Evolutionary conservation across 64 coral and sea anemone genomes (phyloP).

Genomic region (Actinia equina): DNA sequence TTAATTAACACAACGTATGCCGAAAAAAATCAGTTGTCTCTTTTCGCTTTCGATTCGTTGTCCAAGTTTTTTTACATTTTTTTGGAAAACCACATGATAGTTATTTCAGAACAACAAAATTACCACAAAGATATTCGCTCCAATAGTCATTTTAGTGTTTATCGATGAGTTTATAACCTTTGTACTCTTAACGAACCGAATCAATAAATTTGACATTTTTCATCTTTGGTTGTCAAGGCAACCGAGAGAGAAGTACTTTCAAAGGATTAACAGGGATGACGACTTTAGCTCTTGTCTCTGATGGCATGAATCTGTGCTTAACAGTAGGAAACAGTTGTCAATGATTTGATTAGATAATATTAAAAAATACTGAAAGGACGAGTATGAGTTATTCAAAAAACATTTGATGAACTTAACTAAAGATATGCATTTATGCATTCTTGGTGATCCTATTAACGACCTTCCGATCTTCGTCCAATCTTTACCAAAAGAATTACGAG

Average conservation of each 20-base stretch:
- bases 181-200: background rate
- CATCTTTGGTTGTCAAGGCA: background rate
- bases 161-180: constrained; percentile 3
- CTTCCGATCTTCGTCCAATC: constrained; percentile 6
- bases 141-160: background rate
- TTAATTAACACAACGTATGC: background rate
- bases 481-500: constrained; percentile 19
- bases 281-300: background rate
- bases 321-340: background rate
- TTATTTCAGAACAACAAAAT: background rate
- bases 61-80: too few relatives aligned
- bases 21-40: too few relatives aligned
- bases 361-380: background rate
- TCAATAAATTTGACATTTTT: constrained; percentile 1
- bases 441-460: constrained; percentile 11
- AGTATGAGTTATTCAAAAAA: background rate
- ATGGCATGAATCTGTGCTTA: background rate
- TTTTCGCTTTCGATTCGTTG: too few relatives aligned
- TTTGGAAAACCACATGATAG: too few relatives aligned
- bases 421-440: background rate
- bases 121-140: background rate
- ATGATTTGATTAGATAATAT: background rate
- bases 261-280: background rate
- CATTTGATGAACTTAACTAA: background rate
- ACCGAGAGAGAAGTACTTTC: background rate